Conservation (phyloP, 2,113 vertebrate genomes). For the Tachysurus fulvidraco region DNA sequence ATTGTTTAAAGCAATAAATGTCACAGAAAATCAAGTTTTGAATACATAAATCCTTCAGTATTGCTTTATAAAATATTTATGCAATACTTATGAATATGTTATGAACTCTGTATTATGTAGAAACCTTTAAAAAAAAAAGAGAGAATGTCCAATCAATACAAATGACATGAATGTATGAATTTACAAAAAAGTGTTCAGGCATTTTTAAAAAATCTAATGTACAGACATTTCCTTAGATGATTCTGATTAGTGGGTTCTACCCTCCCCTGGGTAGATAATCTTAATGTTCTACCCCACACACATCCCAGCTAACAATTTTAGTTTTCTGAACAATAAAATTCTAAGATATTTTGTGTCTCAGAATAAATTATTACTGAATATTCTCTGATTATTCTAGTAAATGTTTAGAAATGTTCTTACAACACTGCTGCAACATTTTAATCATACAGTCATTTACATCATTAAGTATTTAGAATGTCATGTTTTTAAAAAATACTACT, state of each 20-base stretch:
- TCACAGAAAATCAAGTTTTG: not conserved
- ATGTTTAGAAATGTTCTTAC: not conserved
- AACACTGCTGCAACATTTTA: not conserved
- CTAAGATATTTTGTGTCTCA: not conserved
- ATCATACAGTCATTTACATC: not conserved
- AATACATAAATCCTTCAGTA: not conserved
- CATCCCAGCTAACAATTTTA: not conserved
- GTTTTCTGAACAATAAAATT: not conserved
- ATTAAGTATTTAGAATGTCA: not conserved
- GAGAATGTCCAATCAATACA: not conserved
- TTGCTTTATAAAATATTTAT: not conserved
- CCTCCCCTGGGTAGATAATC: not conserved
- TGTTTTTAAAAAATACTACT: no score
- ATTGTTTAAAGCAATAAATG: not conserved
- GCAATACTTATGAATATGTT: not conserved
- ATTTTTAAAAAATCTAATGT: not conserved
- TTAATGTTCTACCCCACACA: not conserved
- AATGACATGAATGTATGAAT: not conserved
- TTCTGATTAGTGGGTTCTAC: not conserved
- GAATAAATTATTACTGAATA: not conserved
- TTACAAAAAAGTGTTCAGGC: not conserved
- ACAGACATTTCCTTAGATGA: not conserved
- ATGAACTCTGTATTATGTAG: not conserved
- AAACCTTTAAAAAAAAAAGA: not conserved
- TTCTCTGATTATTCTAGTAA: not conserved